Evolutionary conservation across 2,888 invertebrate genomes (phyloP).

Genomic region (Tinea semifulvella): DNA sequence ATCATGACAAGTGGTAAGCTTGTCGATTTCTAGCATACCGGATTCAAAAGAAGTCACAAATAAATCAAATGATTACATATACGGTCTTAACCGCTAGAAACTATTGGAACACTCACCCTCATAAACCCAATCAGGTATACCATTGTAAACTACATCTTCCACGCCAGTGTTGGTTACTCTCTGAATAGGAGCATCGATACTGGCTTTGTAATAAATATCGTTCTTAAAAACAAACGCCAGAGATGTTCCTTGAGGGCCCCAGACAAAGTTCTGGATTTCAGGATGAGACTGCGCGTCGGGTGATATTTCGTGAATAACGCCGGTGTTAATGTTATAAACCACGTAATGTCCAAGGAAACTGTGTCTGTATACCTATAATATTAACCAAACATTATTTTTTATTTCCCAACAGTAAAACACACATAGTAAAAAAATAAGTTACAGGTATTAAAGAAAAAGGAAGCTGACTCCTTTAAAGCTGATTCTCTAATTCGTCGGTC

Average conservation of each 20-base stretch:
- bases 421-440: no score
- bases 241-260: constrained; percentile 81
- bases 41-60: no score
- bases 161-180: constrained; percentile 72
- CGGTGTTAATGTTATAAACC: constrained; percentile 69
- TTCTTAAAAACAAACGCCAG: constrained; percentile 77
- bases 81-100: no score
- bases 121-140: constrained; percentile 95
- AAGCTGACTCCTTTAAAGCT: no score
- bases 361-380: constrained; percentile 79
- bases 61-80: no score
- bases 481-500: no score
- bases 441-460: no score
- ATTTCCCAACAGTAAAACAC: no score
- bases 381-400: not conserved
- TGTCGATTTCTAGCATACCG: no score
- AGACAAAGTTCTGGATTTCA: constrained; percentile 73
- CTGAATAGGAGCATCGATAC: constrained; percentile 43
- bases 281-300: constrained; percentile 29
- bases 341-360: constrained; percentile 81
- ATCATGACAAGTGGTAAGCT: no score
- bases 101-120: constrained; percentile 73
- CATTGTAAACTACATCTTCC: constrained; percentile 76
- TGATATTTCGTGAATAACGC: constrained; percentile 35
- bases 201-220: constrained; percentile 78